A percentile compares a stretch with the other conserved stretches of the same genome.
Evolutionary conservation across 2,888 invertebrate species (phyloP).

Genomic region (Nomada fucata): DNA sequence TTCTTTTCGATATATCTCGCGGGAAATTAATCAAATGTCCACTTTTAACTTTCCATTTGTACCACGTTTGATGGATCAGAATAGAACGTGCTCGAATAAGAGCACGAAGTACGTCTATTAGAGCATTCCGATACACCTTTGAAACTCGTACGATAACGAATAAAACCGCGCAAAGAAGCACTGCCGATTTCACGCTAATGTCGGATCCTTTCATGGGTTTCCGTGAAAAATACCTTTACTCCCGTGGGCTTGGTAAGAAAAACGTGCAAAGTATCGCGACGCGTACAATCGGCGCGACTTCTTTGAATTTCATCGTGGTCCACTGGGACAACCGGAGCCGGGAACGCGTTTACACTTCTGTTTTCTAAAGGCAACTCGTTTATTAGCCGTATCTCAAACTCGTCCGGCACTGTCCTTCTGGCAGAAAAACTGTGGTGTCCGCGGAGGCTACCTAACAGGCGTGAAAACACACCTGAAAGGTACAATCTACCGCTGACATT

Average conservation of each 20-base stretch:
- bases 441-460: background rate
- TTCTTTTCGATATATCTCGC: too few species aligned
- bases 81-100: background rate
- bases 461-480: background rate
- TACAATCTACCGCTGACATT: background rate
- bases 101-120: background rate
- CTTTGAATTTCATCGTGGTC: slow-evolving; percentile 50
- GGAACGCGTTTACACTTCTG: slow-evolving; percentile 49
- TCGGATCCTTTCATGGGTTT: slow-evolving; percentile 40
- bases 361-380: slow-evolving; percentile 41
- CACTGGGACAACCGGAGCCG: slow-evolving; percentile 42
- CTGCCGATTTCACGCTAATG: slow-evolving; percentile 15
- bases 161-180: background rate
- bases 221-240: slow-evolving; percentile 48
- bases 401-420: background rate
- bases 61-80: background rate
- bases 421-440: background rate
- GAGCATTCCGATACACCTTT: background rate
- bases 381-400: slow-evolving; percentile 28
- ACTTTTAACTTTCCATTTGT: too few species aligned
- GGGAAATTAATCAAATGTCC: background rate
- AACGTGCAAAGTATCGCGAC: slow-evolving; percentile 47
- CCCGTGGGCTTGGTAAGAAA: slow-evolving; percentile 44
- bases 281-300: slow-evolving; percentile 38
- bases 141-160: slow-evolving; percentile 14